phyloP scores from a whole-genome alignment of 2,888 invertebrate species.

The Chrysolina oricalcia region DNA sequence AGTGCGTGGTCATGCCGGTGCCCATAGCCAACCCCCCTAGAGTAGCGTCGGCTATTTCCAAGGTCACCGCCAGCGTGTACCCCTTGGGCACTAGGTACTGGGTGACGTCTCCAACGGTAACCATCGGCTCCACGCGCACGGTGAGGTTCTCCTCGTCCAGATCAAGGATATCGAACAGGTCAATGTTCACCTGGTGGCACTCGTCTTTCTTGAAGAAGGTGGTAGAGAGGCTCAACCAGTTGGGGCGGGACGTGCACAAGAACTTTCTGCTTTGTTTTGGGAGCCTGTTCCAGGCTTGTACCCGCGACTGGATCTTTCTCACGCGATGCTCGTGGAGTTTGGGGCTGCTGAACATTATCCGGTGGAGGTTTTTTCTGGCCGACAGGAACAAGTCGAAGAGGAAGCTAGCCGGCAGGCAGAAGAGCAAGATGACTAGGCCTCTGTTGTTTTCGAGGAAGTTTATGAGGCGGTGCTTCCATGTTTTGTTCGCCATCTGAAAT shows the following conservation, averaged over 20 bases:
- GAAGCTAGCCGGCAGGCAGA: conserved; percentile 81
- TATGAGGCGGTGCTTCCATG: conserved; percentile 67
- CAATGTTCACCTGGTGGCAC: conserved; percentile 78
- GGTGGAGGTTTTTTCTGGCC: conserved; percentile 69
- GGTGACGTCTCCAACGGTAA: conserved; percentile 79
- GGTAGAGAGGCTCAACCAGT: conserved; percentile 81
- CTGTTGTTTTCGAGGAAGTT: conserved; percentile 77
- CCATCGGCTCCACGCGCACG: conserved; percentile 80
- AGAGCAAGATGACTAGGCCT: conserved; percentile 77
- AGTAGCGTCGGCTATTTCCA: conserved; percentile 81
- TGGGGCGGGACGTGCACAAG: conserved; percentile 80
- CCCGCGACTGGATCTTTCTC: conserved; percentile 72
- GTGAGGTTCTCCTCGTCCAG: conserved; percentile 76
- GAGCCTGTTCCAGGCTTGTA: conserved; percentile 74
- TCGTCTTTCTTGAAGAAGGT: conserved; percentile 79
- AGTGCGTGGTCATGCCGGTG: conserved; percentile 84
- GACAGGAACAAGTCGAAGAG: conserved; percentile 74
- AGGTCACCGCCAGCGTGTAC: conserved; percentile 80
- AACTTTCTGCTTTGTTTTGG: conserved; percentile 72
- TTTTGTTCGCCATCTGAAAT: conserved; percentile 47
- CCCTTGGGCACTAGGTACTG: conserved; percentile 78
- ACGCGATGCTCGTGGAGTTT: conserved; percentile 72
- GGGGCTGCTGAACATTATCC: conserved; percentile 68
- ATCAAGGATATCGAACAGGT: conserved; percentile 77
- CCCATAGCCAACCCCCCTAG: conserved; percentile 81